Evolutionary conservation across 2,888 invertebrate species (phyloP), one percentile per base, ranked within the genome.

Genomic region (Piscicola geometra): DNA sequence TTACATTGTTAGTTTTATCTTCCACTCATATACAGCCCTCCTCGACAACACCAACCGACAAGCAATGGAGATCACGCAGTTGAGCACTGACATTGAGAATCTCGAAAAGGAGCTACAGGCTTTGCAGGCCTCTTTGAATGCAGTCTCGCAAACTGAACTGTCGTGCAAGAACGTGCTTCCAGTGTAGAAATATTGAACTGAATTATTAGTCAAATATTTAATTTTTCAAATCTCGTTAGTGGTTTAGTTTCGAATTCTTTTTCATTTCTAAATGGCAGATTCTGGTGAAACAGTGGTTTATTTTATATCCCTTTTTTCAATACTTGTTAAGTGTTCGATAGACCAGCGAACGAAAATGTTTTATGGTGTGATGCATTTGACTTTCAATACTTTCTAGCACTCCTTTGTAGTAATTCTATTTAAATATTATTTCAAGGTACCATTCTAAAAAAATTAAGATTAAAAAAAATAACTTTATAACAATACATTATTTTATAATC

Each of bases 91-190:
- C 64, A 73, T 73, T 25, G 60, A 50, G 2, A 73, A 25, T 3
- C 12, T 73, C 18, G 64, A 73, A 25, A 73, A 33, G 25, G 73
- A 73, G n/a, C 32, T 73, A 21, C 32, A 64, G 3, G 73, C 33
- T 56, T 52, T 73, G 33, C 36, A 56, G 36, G 28, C 18, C 3
- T 33, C 35, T 52, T 21, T 64, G 21, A 32, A 35, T 3, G 35
- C 32, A 21, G 32, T 64, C 15, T 18, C 35, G 32, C 60, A 32
- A 60, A 18, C 33, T 35, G 52, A 25, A 35, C 32, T 52, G 30
- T 12, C 35, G 9, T 73, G 73, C 64, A 73, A 33, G 28, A 36
- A 60, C 15, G 71, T 41, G 5, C 41, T 41, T 41, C 41, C 41
- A 9, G 5, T 15, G 41, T 41, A 41, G 15, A 41, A 5, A 15